Base-by-base conservation (phyloP, 2,113 vertebrate species). In the Sylvietta virens region DNA sequence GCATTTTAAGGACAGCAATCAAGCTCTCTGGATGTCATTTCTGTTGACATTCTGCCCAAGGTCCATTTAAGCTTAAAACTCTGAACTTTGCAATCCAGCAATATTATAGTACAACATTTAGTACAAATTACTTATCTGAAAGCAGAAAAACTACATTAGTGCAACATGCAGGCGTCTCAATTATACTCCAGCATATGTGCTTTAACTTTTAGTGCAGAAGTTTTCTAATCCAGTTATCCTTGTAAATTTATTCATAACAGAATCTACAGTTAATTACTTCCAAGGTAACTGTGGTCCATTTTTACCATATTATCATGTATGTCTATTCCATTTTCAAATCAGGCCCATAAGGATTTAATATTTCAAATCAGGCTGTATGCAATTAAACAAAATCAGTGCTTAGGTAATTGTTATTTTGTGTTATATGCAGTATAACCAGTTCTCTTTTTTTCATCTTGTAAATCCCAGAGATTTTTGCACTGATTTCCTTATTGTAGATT, bases 161-260 rank as follows among this genome's bases (percentile, higher is more conserved):
- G 2, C 48, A 74, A 30, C 23, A 39, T 57, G 73, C 69, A 96
- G 84, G 48, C 87, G 54, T 85, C 78, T 94, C 84, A 85, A 11
- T 92, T 91, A 90, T 37, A 66, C 16, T 50, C 27, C 27, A 50
- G 33, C 37, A 71, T 78, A 74, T 62, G 62, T 79, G 17, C 33
- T 91, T 82, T 85, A 94, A 90, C 62, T 94, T 94, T 48, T 80
- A 83, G 73, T 91, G 71, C 66, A 77, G 74, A 30, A 69, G 27
- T 73, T 95, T 90, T 85, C 44, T 88, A 95, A 94, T 70, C 28
- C 60, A 67, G 42, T 96, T 90, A 90, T 80, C 74, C 24, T 86
- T 5, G 1, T 73, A 88, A 94, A 86, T 77, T 58, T 82, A 85
- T 90, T 91, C 54, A 30, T 62, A 94, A 90, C 67, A 95, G 54